Base-by-base conservation (phyloP, 2,113 vertebrate genomes). In the Opisthocomus hoazin region DNA sequence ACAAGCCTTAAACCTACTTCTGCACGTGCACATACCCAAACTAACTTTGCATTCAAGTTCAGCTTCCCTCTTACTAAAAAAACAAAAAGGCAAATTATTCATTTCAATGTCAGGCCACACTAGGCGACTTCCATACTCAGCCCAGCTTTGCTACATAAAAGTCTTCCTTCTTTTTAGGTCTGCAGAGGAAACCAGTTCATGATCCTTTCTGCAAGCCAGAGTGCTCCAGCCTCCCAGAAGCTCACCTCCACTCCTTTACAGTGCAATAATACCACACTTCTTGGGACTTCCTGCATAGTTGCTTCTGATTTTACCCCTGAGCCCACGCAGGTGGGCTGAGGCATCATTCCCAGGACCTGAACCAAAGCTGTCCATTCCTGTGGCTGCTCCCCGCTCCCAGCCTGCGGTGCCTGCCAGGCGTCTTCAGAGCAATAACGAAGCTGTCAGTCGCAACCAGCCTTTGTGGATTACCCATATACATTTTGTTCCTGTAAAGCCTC, bases 341-440 rank as follows among this genome's bases (percentile, higher is more conserved):
- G 57, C 82, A 32, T 60, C 45, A 41, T 46, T 66, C 21, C 41
- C 20, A 0, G 27, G 69, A n/a, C 24, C 16, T 0, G 0, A 73
- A 68, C 51, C 23, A 61, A 71, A 92, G 43, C 41, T 53, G 60
- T 61, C 63, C 36, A 6, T 63, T 70, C 61, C 48, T 17, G 21
- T 5, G 18, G 86, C 64, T 68, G 68, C 58, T 95, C 18, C 63
- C 46, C 61, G 63, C 56, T 94, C 50, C 53, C 1, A 1, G 76
- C 29, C 8, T 0, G 0, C 0, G 0, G 34, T 48, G 57, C 65
- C 54, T 10, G 37, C 85, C 50, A 13, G 23, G 53, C 36, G 13
- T 43, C 64, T 66, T 75, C 57, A 66, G 78, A 86, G 84, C 89
- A 90, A 43, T 82, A 80, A 93, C 32, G 3, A 77, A 93, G 90